These are phyloP conservation scores for Diloba caeruleocephala DNA, from an alignment of 2,888 invertebrate genomes.

Conservation along the genomic window DNA sequence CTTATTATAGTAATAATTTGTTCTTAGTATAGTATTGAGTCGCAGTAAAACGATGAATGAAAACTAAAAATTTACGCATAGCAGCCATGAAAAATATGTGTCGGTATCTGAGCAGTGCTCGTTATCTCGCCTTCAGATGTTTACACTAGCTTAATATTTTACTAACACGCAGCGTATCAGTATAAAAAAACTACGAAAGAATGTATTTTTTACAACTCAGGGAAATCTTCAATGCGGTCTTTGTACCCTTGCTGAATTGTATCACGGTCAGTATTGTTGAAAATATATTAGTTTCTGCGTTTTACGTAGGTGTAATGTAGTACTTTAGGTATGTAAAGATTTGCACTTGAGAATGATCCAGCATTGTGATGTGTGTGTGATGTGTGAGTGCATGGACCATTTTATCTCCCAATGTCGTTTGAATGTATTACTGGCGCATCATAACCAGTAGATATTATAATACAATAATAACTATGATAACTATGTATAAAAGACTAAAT, in stretches of 20 bases:
- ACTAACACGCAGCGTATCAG: conserved; percentile 67
- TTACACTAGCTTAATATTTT: conserved; percentile 72
- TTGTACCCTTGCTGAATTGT: conserved; percentile 42
- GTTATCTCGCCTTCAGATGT: conserved; percentile 73
- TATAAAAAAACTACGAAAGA: conserved; percentile 66
- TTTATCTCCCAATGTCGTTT: conserved; percentile 64
- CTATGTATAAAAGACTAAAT: conserved; percentile 11
- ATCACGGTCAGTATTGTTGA: conserved; percentile 25
- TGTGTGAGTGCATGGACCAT: conserved; percentile 54
- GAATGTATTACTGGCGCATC: conserved; percentile 45
- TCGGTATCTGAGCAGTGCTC: conserved; percentile 56
- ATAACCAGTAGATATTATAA: no score
- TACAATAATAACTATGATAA: no score
- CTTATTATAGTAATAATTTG: conserved; percentile 40
- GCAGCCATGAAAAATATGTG: conserved; percentile 32
- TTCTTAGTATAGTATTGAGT: no score
- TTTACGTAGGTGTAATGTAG: conserved; percentile 28
- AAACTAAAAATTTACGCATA: conserved; percentile 25
- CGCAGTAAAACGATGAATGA: conserved; percentile 38
- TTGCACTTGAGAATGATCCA: conserved; percentile 40
- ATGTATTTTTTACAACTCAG: conserved; percentile 62
- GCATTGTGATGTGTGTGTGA: conserved; percentile 42
- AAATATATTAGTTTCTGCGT: conserved; percentile 11
- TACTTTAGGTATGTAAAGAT: conserved; percentile 34
- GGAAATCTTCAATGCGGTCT: conserved; percentile 61